These are phyloP conservation scores for Mnemiopsis leidyi DNA, from an alignment of 37 sponge, comb jelly and placozoan species.

Conservation along the genomic window DNA sequence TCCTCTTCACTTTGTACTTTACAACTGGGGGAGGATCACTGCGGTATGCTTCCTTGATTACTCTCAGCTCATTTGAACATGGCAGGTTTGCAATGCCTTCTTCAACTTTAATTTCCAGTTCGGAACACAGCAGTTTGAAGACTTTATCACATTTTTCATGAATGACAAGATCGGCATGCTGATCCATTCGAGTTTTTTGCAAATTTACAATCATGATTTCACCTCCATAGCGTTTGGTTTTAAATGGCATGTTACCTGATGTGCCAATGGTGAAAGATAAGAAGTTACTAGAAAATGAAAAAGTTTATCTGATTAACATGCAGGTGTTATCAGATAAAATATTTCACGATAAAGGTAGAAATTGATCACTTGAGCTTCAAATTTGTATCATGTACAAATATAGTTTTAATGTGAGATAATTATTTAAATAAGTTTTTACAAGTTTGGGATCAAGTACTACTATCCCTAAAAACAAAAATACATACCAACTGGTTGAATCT, in stretches of 20 bases:
- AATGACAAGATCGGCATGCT: constrained; percentile 78
- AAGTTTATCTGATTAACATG: too few species aligned
- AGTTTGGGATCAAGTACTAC: too few species aligned
- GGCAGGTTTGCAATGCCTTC: neutral
- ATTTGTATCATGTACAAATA: too few species aligned
- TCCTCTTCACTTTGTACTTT: constrained; percentile 7
- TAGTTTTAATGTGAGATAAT: too few species aligned
- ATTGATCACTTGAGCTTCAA: too few species aligned
- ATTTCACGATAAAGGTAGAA: too few species aligned
- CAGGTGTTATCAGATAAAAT: too few species aligned
- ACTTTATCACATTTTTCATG: constrained; percentile 89
- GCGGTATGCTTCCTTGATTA: neutral
- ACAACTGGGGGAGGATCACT: neutral
- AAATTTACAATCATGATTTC: constrained; percentile 22
- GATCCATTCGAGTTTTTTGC: constrained; percentile 71
- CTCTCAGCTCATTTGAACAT: neutral
- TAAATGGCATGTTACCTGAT: neutral
- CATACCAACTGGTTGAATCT: constrained; percentile 84
- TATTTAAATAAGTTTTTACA: too few species aligned
- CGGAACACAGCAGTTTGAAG: constrained; percentile 72
- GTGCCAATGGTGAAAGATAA: too few species aligned
- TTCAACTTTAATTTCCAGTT: constrained; percentile 67
- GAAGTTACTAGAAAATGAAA: too few species aligned
- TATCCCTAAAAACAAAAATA: constrained; percentile 10
- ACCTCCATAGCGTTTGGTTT: constrained; percentile 34